These are phyloP conservation scores for Nesometra sesokonis DNA, from an alignment of 35 echinoderm and acorn worm genomes.

Conservation along the genomic window DNA sequence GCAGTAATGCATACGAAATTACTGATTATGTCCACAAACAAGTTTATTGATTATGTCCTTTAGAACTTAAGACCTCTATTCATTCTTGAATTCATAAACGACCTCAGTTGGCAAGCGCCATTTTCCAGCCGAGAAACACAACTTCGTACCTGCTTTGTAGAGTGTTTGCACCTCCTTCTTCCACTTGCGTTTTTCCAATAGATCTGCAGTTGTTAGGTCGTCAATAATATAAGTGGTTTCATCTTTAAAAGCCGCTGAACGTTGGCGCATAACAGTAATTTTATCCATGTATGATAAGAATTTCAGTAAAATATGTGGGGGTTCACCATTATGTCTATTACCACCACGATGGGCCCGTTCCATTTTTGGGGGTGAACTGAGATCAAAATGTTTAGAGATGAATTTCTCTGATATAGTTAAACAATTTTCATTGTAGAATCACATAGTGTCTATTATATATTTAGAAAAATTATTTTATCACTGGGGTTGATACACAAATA, in stretches of 20 bases:
- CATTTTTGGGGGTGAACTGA: too few species aligned
- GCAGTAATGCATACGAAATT: too few species aligned
- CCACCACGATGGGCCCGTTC: conserved; percentile 40
- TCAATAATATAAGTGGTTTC: conserved; percentile 18
- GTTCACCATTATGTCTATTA: background rate
- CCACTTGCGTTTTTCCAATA: too few species aligned
- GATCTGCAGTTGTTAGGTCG: conserved; percentile 22
- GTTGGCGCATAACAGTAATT: background rate
- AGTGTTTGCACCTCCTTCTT: conserved; percentile 15
- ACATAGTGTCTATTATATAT: too few species aligned
- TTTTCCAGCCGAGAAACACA: conserved; percentile 1
- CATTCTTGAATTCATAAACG: background rate
- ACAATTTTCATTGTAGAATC: too few species aligned
- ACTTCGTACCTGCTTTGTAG: conserved; percentile 2
- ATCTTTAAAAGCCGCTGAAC: background rate
- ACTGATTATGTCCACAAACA: too few species aligned
- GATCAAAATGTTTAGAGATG: too few species aligned
- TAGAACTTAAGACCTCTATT: too few species aligned
- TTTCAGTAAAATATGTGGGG: conserved; percentile 29
- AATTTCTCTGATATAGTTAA: background rate
- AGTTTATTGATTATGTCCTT: too few species aligned
- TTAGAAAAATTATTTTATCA: too few species aligned
- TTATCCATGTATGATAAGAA: conserved; percentile 44
- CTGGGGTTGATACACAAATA: too few species aligned
- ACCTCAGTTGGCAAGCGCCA: background rate